Evolutionary conservation across 1,140 invertebrate genomes (phyloP), one percentile per base, ranked within the genome.

Genomic region (Lethrus apterus): DNA sequence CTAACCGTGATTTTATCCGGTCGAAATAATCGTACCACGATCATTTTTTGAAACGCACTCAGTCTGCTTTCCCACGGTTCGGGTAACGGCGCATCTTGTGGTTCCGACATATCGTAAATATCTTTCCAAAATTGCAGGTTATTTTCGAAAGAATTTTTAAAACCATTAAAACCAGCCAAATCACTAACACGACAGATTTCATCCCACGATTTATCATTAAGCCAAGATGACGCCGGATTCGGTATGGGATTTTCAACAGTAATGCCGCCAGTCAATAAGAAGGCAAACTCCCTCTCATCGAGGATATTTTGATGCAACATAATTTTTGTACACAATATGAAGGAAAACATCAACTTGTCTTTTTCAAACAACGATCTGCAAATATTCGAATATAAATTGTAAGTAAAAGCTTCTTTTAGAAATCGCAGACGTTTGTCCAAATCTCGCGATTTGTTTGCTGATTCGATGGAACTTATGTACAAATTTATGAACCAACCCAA

Each of bases 281-380:
- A 94, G 26, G 74, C 70, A 55, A 89, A 80, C 59, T 90, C 83
- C 4, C 81, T 79, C 46, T 79, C 75, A 35, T 80, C 70, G 11
- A 97, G 75, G 58, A 81, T 71, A 1, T 78, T 75, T 33, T 79
- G 75, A 41, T 81, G 76, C 30, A 83, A 52, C 64, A 85, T 69
- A 48, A 87, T 80, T 48, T 81, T 84, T 0, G 84, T 79, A 45
- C 86, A 90, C n/a, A 95, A 72, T 33, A 95, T 74, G 63, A 93
- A 93, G 0, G 90, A 92, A 71, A 92, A 94, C 55, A 95, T 76
- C 38, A 94, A 70, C 73, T 94, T 95, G 62, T 97, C 89, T 69
- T 93, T 95, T 64, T 95, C 91, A 70, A 97, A 96, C 13, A 97
- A 72, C 2, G 91, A 94, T 54, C 90, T 73, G 58, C 89, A 93